phyloP scores from a whole-genome alignment of 2,888 invertebrate genomes.

The Sphaeridia pumilis region DNA sequence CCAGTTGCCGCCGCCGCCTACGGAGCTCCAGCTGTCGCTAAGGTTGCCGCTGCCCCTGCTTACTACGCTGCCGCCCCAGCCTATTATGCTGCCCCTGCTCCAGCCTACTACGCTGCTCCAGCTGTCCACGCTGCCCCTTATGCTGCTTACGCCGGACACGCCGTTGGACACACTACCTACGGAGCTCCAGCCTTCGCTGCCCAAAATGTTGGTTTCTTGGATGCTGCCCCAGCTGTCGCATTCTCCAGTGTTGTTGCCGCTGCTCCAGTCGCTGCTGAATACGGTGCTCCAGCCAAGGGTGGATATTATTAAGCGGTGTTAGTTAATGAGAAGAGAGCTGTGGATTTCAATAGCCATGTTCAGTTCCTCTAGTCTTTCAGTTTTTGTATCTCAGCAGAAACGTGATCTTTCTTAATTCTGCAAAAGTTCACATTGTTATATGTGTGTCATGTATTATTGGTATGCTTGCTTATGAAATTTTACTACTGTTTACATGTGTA shows the following conservation, averaged over 20 bases:
- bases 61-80: not conserved
- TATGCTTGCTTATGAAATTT: too few species aligned
- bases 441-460: too few species aligned
- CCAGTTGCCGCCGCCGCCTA: not conserved
- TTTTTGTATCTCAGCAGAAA: too few species aligned
- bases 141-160: not conserved
- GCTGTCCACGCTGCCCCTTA: not conserved
- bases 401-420: too few species aligned
- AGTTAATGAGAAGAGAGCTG: too few species aligned
- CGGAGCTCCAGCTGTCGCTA: not conserved
- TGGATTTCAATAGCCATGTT: too few species aligned
- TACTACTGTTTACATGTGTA: too few species aligned
- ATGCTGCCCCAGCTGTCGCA: not conserved
- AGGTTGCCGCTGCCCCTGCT: not conserved
- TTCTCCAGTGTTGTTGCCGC: not conserved
- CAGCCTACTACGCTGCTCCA: not conserved
- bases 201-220: not conserved
- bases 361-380: too few species aligned
- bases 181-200: slow-evolving; percentile 3
- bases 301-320: too few species aligned
- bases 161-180: not conserved
- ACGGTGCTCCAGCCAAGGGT: slow-evolving; percentile 2
- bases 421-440: too few species aligned
- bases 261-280: slow-evolving; percentile 2
- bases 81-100: not conserved